A percentile compares a stretch with the other conserved stretches of the same genome.
Conservation (phyloP, 2,797 vertebrate genomes). For the Poeciliopsis turneri region DNA sequence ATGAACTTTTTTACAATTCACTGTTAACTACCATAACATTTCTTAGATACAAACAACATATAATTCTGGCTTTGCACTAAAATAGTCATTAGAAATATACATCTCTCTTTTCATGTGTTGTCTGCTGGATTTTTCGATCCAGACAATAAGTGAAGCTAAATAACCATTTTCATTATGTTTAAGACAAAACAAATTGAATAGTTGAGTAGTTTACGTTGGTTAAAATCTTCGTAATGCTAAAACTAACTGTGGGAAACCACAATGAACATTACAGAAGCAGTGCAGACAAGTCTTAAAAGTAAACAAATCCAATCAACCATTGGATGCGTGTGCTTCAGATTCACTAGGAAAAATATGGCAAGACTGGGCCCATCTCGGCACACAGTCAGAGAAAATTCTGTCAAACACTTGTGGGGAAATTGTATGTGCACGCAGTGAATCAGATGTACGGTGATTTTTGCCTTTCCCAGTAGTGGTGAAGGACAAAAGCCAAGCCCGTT, state of each 20-base stretch:
- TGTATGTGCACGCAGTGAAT: neutral
- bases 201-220: neutral
- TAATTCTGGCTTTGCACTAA: neutral
- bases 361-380: constrained; percentile 11
- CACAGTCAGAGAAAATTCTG: neutral
- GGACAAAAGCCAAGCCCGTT: neutral
- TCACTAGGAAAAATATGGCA: constrained; percentile 8
- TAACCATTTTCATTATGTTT: neutral
- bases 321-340: neutral
- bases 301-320: neutral
- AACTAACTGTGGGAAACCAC: neutral
- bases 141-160: neutral
- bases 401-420: neutral
- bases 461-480: neutral
- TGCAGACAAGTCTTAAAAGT: neutral
- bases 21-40: neutral
- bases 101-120: neutral
- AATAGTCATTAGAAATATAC: neutral
- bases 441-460: neutral
- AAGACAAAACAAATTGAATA: neutral
- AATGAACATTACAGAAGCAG: neutral
- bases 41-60: neutral
- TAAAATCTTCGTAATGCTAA: neutral
- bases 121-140: neutral
- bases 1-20: neutral